Percentiles rank a stretch among this genome's conserved stretches.
phyloP scores from a whole-genome alignment of 2,113 vertebrate species.

The Poecile atricapillus region DNA sequence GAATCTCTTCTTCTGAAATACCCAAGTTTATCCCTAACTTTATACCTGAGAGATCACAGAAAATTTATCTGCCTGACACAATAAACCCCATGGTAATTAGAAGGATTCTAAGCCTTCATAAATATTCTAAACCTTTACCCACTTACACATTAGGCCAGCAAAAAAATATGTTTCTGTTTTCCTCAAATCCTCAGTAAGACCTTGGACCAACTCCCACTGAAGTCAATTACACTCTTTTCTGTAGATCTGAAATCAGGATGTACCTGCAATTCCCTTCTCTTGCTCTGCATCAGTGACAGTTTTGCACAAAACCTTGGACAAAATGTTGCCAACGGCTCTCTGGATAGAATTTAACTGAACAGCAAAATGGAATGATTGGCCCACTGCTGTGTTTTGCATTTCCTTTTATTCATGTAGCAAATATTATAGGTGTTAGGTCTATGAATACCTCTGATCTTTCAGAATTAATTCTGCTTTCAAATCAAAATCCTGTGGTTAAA shows the following conservation, averaged over 20 bases:
- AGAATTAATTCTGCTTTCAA: conserved; percentile 11
- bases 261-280: background rate
- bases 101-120: background rate
- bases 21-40: background rate
- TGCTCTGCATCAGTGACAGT: background rate
- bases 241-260: background rate
- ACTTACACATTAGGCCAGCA: background rate
- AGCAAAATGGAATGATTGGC: background rate
- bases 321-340: background rate
- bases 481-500: background rate
- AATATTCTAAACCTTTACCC: conserved; percentile 6
- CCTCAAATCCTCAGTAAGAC: conserved; percentile 12
- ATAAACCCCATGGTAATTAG: background rate
- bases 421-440: background rate
- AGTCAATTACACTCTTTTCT: background rate
- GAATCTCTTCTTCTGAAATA: background rate
- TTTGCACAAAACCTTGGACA: background rate
- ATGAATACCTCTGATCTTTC: background rate
- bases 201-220: background rate
- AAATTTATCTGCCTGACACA: background rate
- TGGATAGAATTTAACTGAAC: background rate
- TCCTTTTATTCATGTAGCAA: background rate
- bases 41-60: background rate
- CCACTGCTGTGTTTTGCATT: background rate
- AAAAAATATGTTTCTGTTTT: background rate